A percentile compares a stretch with the other conserved stretches of the same genome.
These are phyloP conservation scores for Patella caerulea DNA, from an alignment of 2,888 invertebrate genomes.

Conservation along the genomic window DNA sequence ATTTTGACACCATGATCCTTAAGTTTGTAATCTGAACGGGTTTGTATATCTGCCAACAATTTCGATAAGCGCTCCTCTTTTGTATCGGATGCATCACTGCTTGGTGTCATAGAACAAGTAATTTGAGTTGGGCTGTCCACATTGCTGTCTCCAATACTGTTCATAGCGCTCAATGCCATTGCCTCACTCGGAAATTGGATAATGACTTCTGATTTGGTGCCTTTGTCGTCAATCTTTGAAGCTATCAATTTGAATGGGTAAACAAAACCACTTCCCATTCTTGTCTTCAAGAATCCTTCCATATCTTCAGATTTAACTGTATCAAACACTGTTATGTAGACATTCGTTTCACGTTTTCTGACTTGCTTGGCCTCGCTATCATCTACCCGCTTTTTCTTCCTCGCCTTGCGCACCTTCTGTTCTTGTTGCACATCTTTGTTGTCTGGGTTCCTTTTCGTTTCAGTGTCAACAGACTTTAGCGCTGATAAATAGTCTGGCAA, in stretches of 20 bases:
- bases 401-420: not conserved
- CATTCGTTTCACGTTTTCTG: not conserved
- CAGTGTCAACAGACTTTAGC: not conserved
- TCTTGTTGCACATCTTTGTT: not conserved
- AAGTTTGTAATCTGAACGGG: not conserved
- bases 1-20: constrained; percentile 23
- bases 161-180: not conserved
- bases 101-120: constrained; percentile 1
- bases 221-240: not conserved
- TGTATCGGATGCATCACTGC: not conserved
- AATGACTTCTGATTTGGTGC: not conserved
- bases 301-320: not conserved
- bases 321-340: not conserved
- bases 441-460: not conserved
- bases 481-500: not conserved
- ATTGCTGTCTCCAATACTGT: constrained; percentile 13
- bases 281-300: not conserved
- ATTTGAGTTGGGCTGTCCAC: not conserved
- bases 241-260: not conserved
- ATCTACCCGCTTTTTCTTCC: not conserved
- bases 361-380: not conserved
- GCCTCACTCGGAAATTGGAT: constrained; percentile 8
- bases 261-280: not conserved
- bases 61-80: constrained; percentile 9
- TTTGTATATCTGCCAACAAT: not conserved